A percentile compares a stretch with the other conserved stretches of the same genome.
These are phyloP conservation scores for Rhabdomys dilectus DNA, from an alignment of 2,113 vertebrate genomes.

Conservation along the genomic window DNA sequence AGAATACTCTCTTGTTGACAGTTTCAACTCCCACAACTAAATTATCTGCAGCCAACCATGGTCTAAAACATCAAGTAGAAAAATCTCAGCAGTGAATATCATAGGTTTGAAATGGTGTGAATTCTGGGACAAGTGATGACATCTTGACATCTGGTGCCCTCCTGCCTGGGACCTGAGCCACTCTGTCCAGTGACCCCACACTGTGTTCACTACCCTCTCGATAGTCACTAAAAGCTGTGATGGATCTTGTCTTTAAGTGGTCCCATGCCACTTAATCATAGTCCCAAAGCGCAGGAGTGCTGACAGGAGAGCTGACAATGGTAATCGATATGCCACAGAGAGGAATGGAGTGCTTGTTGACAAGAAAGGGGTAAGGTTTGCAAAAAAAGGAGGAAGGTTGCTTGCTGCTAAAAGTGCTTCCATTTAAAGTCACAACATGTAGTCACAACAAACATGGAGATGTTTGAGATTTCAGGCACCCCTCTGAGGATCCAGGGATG, in stretches of 20 bases:
- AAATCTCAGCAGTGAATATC: not conserved
- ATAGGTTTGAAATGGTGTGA: not conserved
- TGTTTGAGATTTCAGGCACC: not conserved
- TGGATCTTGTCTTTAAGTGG: not conserved
- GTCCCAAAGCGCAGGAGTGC: not conserved
- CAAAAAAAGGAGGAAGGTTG: not conserved
- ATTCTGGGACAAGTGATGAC: not conserved
- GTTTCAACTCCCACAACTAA: not conserved
- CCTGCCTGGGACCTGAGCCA: not conserved
- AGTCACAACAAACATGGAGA: not conserved
- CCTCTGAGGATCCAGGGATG: not conserved
- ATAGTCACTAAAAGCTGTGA: not conserved
- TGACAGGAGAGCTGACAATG: not conserved
- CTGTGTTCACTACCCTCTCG: not conserved
- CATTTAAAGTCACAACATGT: not conserved
- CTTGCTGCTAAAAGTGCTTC: not conserved
- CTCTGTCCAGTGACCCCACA: not conserved
- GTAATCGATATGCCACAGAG: not conserved
- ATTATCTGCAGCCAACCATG: not conserved
- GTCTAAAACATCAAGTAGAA: not conserved
- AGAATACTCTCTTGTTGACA: not conserved
- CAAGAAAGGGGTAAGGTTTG: not conserved
- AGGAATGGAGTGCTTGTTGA: not conserved
- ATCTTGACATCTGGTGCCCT: not conserved
- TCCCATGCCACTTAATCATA: not conserved